Evolutionary conservation across 2,113 vertebrate genomes (phyloP).

Genomic region (Sporophila hypoxantha): DNA sequence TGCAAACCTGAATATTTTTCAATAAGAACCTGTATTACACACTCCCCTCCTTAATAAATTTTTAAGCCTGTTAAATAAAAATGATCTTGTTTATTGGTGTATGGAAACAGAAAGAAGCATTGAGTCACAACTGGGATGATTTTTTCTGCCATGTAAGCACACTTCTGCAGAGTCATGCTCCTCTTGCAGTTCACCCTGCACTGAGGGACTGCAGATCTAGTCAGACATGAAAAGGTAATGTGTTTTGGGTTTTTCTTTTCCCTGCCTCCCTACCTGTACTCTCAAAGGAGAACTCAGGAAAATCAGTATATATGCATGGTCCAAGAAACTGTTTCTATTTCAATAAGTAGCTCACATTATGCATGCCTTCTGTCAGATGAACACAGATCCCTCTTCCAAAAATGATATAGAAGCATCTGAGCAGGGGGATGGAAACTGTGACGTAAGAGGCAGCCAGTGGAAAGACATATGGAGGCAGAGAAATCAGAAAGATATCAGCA

Average conservation of each 20-base stretch:
- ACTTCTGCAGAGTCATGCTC: not conserved
- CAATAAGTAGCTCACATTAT: slow-evolving; percentile 25
- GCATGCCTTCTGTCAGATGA: slow-evolving; percentile 16
- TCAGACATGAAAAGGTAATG: not conserved
- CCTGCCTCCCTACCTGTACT: not conserved
- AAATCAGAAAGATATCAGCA: slow-evolving; percentile 15
- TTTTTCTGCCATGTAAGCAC: not conserved
- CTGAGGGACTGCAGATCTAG: not conserved
- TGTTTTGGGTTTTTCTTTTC: not conserved
- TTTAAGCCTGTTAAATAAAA: not conserved
- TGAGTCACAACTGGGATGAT: not conserved
- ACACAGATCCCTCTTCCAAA: slow-evolving; percentile 19
- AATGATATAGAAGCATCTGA: slow-evolving; percentile 16
- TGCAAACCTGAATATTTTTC: not conserved
- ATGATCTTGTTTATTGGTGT: not conserved
- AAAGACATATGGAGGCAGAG: slow-evolving; percentile 21
- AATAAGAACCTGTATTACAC: not conserved
- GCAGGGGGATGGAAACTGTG: slow-evolving; percentile 6
- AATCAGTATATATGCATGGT: not conserved
- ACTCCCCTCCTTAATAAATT: not conserved
- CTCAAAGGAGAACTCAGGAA: not conserved
- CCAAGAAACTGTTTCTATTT: slow-evolving; percentile 15
- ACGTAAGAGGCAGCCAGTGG: slow-evolving; percentile 11
- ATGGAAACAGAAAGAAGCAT: not conserved
- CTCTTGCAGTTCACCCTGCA: not conserved